These are phyloP conservation scores for Megastigmus dorsalis DNA, from an alignment of 2,888 invertebrate genomes.

Conservation along the genomic window DNA sequence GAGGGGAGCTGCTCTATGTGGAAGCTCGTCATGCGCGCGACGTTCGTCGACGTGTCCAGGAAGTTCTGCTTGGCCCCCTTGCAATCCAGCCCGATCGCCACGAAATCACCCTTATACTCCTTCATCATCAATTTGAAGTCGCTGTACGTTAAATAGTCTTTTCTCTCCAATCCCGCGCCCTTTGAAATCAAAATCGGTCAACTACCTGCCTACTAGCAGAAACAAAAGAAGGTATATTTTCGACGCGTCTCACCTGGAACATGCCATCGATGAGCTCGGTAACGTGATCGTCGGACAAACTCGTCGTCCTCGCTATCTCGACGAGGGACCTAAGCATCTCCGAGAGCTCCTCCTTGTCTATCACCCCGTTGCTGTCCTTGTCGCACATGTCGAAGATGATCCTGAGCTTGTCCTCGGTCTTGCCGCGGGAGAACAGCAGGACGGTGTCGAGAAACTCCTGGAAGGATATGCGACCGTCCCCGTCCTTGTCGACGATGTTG, in stretches of 20 bases:
- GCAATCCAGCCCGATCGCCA: constrained; percentile 94
- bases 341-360: constrained; percentile 93
- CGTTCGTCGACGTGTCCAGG: constrained; percentile 94
- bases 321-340: constrained; percentile 95
- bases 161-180: constrained; percentile 92
- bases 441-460: constrained; percentile 97
- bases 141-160: constrained; percentile 91
- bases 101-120: constrained; percentile 96
- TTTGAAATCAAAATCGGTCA: no score
- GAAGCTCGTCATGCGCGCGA: constrained; percentile 96
- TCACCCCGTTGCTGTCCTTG: constrained; percentile 94
- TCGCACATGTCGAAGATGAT: constrained; percentile 99
- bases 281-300: constrained; percentile 91
- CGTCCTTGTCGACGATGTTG: constrained; percentile 95
- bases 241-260: constrained; percentile 77
- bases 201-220: no score
- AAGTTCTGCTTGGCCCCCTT: constrained; percentile 97
- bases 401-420: constrained; percentile 93
- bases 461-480: constrained; percentile 94
- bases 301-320: constrained; percentile 94
- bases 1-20: constrained; percentile 84
- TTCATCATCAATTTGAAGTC: constrained; percentile 98
- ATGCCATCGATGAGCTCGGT: constrained; percentile 95
- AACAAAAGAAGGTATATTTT: no score
- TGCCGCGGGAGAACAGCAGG: constrained; percentile 92